Base-by-base conservation (phyloP, 1,140 invertebrate genomes). In the Hylaeus volcanicus region DNA sequence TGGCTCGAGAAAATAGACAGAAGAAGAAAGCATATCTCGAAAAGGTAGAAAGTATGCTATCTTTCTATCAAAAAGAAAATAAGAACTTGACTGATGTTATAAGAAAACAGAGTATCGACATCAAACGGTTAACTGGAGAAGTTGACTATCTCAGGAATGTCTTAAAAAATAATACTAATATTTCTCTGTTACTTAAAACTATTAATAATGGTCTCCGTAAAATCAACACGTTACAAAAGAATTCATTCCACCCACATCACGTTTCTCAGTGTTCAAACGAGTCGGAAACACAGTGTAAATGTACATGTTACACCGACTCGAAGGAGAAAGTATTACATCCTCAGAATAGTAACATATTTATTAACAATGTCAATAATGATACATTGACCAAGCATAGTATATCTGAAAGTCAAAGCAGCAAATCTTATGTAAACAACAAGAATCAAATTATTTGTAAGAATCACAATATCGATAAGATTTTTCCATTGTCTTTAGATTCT, bases 1-100 rank as follows among this genome's bases (percentile, higher is more conserved):
- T 95, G 92, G 95, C 95, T 4, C 89, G 95, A 3, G 94, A 95
- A 80, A 95, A 95, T 86, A 91, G 95, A 8, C 92, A 94, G 5
- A 93, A 92, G 2, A 95, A 95, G 74, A 95, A 95, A 82, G 91
- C 94, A 15, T 94, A 95, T 73, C 68, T 95, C 6, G 91, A 94
- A 72, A 92, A 91, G 58, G 91, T 95, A 4, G 94, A 95, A 82
- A 93, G 89, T n/a, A 93, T 94, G 79, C 79, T 95, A 0, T 77
- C 88, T 0, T 81, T 89, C 43, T 90, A 93, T 43, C 92, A 92
- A 37, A 85, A 87, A 15, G 92, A 94, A 8, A 95, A 95, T 75
- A 92, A 91, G 74, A 93, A 93, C 14, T 86, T 95, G n/a, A 82
- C 88, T 0, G 90, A 89, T 65, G 89, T 92, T 0, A 84, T 95